A percentile compares a stretch with the other conserved stretches of the same genome.
Evolutionary conservation across 2,113 vertebrate species (phyloP).

Genomic region (Thunnus thynnus): DNA sequence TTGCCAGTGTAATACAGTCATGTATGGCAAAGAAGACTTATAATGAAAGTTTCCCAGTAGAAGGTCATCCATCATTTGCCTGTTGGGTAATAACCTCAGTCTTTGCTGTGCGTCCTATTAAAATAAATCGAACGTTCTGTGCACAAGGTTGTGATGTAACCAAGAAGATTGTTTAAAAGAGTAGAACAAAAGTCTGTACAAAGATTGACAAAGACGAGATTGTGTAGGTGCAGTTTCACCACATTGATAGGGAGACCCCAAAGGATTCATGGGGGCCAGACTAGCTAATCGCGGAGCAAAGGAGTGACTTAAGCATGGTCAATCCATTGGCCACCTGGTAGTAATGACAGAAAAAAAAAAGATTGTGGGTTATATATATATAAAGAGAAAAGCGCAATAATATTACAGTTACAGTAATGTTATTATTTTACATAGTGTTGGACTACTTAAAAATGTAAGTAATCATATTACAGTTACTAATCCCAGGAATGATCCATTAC

Average conservation of each 20-base stretch:
- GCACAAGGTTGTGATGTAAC: not conserved
- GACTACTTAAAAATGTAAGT: not conserved
- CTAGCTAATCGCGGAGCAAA: not conserved
- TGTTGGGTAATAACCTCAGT: constrained; percentile 7
- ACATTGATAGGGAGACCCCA: too few species aligned
- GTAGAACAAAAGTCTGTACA: not conserved
- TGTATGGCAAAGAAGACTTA: constrained; percentile 33
- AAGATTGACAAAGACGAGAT: not conserved
- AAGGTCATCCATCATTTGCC: not conserved
- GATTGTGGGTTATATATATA: too few species aligned
- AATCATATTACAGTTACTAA: not conserved
- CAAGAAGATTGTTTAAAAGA: not conserved
- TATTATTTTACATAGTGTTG: too few species aligned
- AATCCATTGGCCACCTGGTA: too few species aligned
- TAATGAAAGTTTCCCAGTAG: constrained; percentile 11
- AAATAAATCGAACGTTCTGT: not conserved
- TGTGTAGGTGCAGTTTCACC: too few species aligned
- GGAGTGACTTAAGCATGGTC: not conserved
- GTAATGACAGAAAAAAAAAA: too few species aligned
- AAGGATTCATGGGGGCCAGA: too few species aligned
- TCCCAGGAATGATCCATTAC: not conserved
- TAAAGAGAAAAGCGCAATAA: too few species aligned
- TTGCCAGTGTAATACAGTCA: constrained; percentile 51
- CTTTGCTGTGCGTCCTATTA: not conserved
- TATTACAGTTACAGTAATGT: too few species aligned